Evolutionary conservation across 2,888 invertebrate genomes (phyloP).

Genomic region (Parnassius orleans): DNA sequence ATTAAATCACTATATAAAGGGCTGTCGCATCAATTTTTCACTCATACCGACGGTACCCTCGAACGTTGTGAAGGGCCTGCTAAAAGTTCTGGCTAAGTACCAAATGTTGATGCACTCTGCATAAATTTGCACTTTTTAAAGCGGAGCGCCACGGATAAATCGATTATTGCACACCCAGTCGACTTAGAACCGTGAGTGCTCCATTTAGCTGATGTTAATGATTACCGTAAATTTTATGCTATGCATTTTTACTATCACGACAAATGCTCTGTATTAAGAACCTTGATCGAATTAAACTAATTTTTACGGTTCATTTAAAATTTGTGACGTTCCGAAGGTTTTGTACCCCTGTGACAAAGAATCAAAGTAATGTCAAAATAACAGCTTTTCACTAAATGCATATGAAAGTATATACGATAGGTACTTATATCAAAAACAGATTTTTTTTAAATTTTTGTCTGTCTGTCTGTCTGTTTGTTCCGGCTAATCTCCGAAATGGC

Average conservation of each 20-base stretch:
- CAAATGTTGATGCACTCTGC: constrained; percentile 45
- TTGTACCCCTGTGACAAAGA: too few relatives aligned
- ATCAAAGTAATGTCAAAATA: too few relatives aligned
- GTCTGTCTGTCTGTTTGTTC: too few relatives aligned
- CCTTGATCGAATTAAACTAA: too few relatives aligned
- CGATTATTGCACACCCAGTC: constrained; percentile 19
- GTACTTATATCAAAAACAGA: too few relatives aligned
- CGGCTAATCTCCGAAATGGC: too few relatives aligned
- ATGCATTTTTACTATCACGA: background rate
- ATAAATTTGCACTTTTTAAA: constrained; percentile 54
- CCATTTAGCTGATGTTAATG: constrained; percentile 10
- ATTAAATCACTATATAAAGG: background rate
- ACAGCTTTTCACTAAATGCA: too few relatives aligned
- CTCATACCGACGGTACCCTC: constrained; percentile 8
- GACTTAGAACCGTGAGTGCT: constrained; percentile 3
- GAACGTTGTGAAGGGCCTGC: constrained; percentile 3
- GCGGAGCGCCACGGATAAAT: constrained; percentile 26
- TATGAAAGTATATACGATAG: too few relatives aligned
- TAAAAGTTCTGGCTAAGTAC: constrained; percentile 20
- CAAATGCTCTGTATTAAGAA: background rate
- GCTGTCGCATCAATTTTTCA: constrained; percentile 8
- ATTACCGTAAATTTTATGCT: constrained; percentile 5
- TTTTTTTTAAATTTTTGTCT: too few relatives aligned
- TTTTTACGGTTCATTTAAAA: too few relatives aligned
- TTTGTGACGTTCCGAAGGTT: too few relatives aligned